Evolutionary conservation across 2,888 invertebrate species (phyloP), one percentile per base, ranked within the genome.

Genomic region (Tiphia femorata): DNA sequence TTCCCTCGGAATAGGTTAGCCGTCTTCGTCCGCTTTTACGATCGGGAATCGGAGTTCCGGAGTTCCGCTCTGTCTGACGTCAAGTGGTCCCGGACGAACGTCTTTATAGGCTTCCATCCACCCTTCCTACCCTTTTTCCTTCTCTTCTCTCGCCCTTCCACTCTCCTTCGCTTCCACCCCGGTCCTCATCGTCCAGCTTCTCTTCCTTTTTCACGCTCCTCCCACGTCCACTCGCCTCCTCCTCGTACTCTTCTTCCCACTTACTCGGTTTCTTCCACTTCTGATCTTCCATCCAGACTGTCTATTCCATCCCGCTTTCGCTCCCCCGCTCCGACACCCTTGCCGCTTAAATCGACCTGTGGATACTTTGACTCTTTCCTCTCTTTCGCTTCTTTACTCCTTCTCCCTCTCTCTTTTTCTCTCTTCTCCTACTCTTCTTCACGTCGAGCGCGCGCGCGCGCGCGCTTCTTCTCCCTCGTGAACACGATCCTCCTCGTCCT

Each of bases 21-120:
- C 46, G 49, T 20, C 44, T 48, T 57, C 60, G 55, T 56, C 43
- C 37, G 58, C 56, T 62, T 64, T 62, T 59, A 62, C 64, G 70
- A 69, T 61, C 52, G 48, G 30, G 62, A 70, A 70, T 70, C 62
- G 49, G 56, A 67, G 70, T 70, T 63, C 61, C 64, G 65, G 67
- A 70, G 73, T 76, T 76, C 70, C 70, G 69, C 75, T 59, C 72
- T 69, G 76, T 72, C 76, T 70, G 57, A 64, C 67, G 69, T 75
- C 72, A 72, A 76, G 73, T 75, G 76, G 64, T 59, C 71, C 71
- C 58, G 67, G 66, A 62, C 67, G 54, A 74, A 76, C 64, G 62
- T 71, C 72, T 75, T 72, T 72, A 73, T 75, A 67, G 62, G 61
- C 70, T 58, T 58, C 53, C 61, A 63, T 44, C 14, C n/a, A 3